Percentiles rank a stretch among this genome's conserved stretches.
Conservation (phyloP, 2,888 invertebrate species). For the Microplitis manilae region DNA sequence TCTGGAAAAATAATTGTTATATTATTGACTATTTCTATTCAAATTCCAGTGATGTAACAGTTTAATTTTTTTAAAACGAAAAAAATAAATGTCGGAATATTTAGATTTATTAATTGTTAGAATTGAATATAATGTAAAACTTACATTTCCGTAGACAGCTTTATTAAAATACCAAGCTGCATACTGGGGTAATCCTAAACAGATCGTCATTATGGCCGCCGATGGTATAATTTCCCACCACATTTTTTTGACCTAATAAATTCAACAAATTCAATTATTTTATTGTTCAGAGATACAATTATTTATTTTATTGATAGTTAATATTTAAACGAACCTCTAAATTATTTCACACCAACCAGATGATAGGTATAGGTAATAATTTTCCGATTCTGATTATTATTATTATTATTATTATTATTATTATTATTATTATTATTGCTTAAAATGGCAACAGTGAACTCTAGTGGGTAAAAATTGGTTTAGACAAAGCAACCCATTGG, state of each 20-base stretch:
- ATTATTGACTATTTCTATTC: neutral
- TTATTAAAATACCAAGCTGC: conserved; percentile 10
- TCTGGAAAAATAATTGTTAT: neutral
- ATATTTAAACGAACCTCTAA: neutral
- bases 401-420: neutral
- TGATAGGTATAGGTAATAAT: neutral
- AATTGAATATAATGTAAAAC: neutral
- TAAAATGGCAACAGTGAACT: neutral
- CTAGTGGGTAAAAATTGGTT: neutral
- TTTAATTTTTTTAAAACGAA: neutral
- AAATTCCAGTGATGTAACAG: neutral
- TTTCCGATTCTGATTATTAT: no score
- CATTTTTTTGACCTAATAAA: neutral
- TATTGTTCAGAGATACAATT: no score
- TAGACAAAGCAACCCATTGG: no score
- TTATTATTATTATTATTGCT: neutral
- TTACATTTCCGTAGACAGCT: conserved; percentile 11
- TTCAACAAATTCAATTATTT: neutral
- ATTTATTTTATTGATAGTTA: neutral
- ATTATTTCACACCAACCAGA: neutral
- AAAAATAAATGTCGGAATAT: neutral
- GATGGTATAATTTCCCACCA: conserved; percentile 11
- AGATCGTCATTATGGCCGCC: neutral
- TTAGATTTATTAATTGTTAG: neutral
- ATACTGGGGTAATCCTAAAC: neutral